Evolutionary conservation across 2,888 invertebrate genomes (phyloP).

Genomic region (Zelleria hepariella): DNA sequence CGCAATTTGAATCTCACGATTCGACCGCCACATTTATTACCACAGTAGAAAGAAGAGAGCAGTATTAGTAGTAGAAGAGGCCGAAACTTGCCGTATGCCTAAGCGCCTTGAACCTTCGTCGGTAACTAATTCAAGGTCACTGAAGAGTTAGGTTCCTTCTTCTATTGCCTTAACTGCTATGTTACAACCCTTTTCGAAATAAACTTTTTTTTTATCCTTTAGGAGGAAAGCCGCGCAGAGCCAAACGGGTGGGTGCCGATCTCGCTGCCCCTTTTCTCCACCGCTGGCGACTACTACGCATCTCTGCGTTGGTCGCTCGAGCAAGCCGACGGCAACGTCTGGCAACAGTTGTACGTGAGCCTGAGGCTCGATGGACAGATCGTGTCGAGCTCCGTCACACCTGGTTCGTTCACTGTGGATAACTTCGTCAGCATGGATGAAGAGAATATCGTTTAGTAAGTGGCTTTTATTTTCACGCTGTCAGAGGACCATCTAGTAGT

Average conservation of each 20-base stretch:
- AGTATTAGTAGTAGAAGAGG: too few relatives aligned
- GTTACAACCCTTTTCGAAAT: too few relatives aligned
- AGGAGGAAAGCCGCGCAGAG: conserved; percentile 67
- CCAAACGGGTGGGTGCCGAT: conserved; percentile 80
- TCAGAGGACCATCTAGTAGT: too few relatives aligned
- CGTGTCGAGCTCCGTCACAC: conserved; percentile 54
- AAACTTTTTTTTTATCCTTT: neutral
- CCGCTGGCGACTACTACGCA: conserved; percentile 50
- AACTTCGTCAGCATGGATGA: conserved; percentile 69
- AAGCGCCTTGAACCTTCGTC: too few relatives aligned
- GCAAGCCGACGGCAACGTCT: conserved; percentile 55
- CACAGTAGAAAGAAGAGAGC: too few relatives aligned
- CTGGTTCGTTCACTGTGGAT: conserved; percentile 74
- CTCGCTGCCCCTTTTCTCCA: conserved; percentile 69
- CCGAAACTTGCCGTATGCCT: too few relatives aligned
- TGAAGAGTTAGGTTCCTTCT: too few relatives aligned
- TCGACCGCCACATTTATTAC: too few relatives aligned
- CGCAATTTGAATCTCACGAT: too few relatives aligned
- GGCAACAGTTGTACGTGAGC: conserved; percentile 61
- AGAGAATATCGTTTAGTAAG: conserved; percentile 44
- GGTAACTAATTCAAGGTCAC: too few relatives aligned
- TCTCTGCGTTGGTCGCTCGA: conserved; percentile 50
- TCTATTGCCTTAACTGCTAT: too few relatives aligned
- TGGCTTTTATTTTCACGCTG: too few relatives aligned
- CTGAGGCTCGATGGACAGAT: conserved; percentile 37